Conservation (phyloP, 1,140 invertebrate species). For the Dysdera silvatica region DNA sequence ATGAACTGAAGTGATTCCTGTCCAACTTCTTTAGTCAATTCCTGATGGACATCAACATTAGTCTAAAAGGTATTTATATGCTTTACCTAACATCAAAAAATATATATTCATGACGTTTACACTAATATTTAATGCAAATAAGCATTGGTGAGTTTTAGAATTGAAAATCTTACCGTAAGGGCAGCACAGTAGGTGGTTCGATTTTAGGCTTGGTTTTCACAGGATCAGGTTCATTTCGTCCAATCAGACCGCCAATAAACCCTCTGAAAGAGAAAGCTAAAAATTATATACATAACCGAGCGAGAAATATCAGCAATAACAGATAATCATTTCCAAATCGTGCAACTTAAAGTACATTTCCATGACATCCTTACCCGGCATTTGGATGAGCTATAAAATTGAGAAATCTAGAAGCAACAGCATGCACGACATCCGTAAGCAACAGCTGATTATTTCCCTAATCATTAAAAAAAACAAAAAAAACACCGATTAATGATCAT, state of each 20-base stretch:
- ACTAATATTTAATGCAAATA: too few relatives aligned
- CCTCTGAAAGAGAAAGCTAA: conserved; percentile 37
- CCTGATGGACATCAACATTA: too few relatives aligned
- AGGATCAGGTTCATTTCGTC: conserved; percentile 33
- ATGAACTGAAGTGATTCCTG: too few relatives aligned
- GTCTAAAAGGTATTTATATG: not conserved
- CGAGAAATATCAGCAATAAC: not conserved
- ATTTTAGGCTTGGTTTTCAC: conserved; percentile 45
- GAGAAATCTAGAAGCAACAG: conserved; percentile 78
- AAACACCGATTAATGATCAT: not conserved
- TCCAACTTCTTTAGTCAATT: too few relatives aligned
- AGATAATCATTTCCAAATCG: not conserved
- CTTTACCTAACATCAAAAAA: not conserved
- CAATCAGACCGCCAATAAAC: conserved; percentile 42
- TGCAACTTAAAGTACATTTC: not conserved
- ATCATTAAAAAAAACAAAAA: conserved; percentile 25
- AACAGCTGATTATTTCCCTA: conserved; percentile 61
- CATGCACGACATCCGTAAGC: conserved; percentile 75
- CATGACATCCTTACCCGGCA: conserved; percentile 24
- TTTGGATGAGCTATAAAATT: conserved; percentile 32
- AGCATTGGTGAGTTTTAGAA: too few relatives aligned
- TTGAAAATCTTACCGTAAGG: conserved; percentile 25
- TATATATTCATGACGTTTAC: conserved; percentile 41
- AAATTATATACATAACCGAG: not conserved
- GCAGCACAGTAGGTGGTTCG: conserved; percentile 45